These are phyloP conservation scores for Drosophila gaucha DNA, from an alignment of 2,888 invertebrate species.

Conservation along the genomic window DNA sequence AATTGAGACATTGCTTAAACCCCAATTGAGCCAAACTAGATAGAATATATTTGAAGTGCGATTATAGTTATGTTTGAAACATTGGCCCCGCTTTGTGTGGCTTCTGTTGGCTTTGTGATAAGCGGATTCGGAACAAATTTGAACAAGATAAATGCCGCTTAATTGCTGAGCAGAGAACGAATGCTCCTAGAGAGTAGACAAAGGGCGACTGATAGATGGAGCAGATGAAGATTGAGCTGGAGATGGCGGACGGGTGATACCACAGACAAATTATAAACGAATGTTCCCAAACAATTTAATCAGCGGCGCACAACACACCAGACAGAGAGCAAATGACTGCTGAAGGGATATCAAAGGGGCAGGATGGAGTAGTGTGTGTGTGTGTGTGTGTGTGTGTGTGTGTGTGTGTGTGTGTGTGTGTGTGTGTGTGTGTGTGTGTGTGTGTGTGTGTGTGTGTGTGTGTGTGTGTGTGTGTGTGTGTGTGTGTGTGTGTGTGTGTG, in stretches of 20 bases:
- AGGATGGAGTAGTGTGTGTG: background rate
- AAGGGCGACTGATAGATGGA: conserved; percentile 35
- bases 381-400: background rate
- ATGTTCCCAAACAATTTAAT: conserved; percentile 75
- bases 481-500: conserved; percentile 1
- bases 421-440: background rate
- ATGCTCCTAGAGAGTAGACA: conserved; percentile 26
- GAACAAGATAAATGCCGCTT: conserved; percentile 73
- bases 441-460: background rate
- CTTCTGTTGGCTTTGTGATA: conserved; percentile 52
- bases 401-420: background rate
- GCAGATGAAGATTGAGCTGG: conserved; percentile 23
- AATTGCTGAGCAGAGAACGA: conserved; percentile 51
- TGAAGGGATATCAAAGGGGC: background rate
- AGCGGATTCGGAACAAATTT: conserved; percentile 53
- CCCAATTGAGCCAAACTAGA: background rate
- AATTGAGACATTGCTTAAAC: background rate
- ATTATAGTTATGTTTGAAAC: conserved; percentile 18
- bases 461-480: background rate
- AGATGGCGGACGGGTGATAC: conserved; percentile 30
- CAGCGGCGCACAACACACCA: conserved; percentile 61
- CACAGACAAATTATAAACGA: conserved; percentile 70
- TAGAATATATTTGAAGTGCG: conserved; percentile 7
- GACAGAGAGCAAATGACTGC: conserved; percentile 8
- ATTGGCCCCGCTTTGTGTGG: conserved; percentile 17